Conservation (phyloP, 2,888 invertebrate genomes). For the Standfussiana lucernea region DNA sequence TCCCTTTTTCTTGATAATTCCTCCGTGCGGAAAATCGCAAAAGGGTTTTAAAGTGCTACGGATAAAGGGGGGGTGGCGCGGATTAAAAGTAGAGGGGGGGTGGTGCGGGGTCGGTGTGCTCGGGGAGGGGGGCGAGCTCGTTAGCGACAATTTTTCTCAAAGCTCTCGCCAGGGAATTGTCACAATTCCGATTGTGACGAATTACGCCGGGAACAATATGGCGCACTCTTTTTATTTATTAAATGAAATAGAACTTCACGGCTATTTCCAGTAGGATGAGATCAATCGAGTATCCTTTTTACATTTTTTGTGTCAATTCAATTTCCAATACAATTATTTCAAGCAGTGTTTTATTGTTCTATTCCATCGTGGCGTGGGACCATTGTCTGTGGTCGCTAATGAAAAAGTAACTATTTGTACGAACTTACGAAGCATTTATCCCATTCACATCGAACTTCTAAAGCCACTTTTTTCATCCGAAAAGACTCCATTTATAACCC, state of each 20-base stretch:
- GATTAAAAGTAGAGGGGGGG: slow-evolving; percentile 82
- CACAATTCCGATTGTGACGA: slow-evolving; percentile 89
- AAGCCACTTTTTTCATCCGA: slow-evolving; percentile 28
- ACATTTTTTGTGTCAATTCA: slow-evolving; percentile 11
- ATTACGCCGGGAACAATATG: slow-evolving; percentile 84
- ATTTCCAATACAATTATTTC: slow-evolving; percentile 36
- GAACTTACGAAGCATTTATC: not conserved
- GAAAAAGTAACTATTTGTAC: not conserved
- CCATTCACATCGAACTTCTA: slow-evolving; percentile 18
- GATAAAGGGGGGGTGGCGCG: slow-evolving; percentile 80
- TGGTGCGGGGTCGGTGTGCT: slow-evolving; percentile 61
- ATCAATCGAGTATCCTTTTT: slow-evolving; percentile 55
- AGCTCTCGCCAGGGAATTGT: slow-evolving; percentile 88
- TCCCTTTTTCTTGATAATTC: slow-evolving; percentile 85
- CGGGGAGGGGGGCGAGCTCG: slow-evolving; percentile 81
- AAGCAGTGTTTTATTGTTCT: not conserved
- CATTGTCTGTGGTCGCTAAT: not conserved
- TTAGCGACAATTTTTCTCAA: slow-evolving; percentile 90
- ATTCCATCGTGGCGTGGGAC: not conserved
- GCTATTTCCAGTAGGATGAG: slow-evolving; percentile 50
- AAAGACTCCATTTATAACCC: slow-evolving; percentile 37
- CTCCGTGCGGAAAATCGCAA: slow-evolving; percentile 86
- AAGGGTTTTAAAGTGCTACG: slow-evolving; percentile 89
- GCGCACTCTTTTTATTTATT: slow-evolving; percentile 77
- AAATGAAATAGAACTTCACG: slow-evolving; percentile 78